Evolutionary conservation across 2,113 vertebrate species (phyloP), one percentile per base, ranked within the genome.

Genomic region (Recurvirostra avosetta): DNA sequence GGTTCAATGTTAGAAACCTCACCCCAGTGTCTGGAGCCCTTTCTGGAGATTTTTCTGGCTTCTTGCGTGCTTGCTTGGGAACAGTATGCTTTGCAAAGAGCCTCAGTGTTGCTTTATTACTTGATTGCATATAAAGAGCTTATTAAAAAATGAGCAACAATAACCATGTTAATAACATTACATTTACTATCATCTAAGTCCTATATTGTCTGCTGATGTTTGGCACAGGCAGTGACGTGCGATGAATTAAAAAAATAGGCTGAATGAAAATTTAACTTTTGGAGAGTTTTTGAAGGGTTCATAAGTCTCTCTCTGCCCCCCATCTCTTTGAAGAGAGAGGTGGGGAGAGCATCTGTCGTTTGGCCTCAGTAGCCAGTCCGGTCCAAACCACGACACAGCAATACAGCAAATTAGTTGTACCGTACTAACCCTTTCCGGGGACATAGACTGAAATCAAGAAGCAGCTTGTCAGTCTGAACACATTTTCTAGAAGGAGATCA

Each of bases 81-180:
- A 45, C 15, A 29, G 23, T 32, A 52, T 40, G 70, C 22, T 82
- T 94, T 86, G 83, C 70, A 85, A 65, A 93, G 58, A 88, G 65
- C 14, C 29, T 94, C 74, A 30, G 65, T 74, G 95, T 90, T 80
- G 50, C 71, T 93, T 90, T 95, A 72, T 91, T 95, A 70, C 56
- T 94, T 85, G 80, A 86, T 88, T 77, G 89, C 40, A 49, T 94
- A 45, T 74, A 66, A 94, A 95, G 92, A 90, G 66, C 59, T 95
- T 96, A 94, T 94, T 96, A 86, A 94, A 94, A 96, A 94, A 71
- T 65, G 7, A 85, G 50, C 63, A 94, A 88, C 74, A 91, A 83
- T 96, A 96, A 82, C 36, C 36, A 41, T 58, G 43, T 87, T 93
- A 97, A 95, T 95, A 93, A 85, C 66, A 74, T 94, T 94, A 84